phyloP scores from a whole-genome alignment of 2,113 vertebrate species.

The Xerus inauris region DNA sequence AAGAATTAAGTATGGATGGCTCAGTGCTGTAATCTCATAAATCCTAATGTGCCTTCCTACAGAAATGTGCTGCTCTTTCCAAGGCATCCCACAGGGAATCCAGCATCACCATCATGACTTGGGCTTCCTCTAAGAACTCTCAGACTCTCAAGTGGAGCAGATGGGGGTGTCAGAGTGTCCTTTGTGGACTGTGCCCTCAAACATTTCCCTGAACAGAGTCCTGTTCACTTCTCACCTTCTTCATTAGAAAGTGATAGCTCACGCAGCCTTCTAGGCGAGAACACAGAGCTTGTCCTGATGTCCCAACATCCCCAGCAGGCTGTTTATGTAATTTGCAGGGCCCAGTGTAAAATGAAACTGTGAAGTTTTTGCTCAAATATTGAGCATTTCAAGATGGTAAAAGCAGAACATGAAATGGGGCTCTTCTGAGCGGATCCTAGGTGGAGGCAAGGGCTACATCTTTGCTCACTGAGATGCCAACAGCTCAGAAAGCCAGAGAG shows the following conservation, averaged over 20 bases:
- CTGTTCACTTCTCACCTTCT: neutral
- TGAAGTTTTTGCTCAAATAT: neutral
- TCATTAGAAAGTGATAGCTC: neutral
- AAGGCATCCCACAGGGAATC: accelerated
- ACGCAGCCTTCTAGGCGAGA: neutral
- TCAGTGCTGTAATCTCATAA: neutral
- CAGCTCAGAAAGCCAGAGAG: neutral
- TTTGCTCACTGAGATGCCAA: neutral
- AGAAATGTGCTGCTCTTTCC: neutral
- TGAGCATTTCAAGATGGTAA: neutral
- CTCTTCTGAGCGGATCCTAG: neutral
- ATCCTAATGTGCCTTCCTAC: neutral
- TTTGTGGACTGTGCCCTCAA: neutral
- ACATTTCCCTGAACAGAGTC: neutral
- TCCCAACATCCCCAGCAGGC: neutral
- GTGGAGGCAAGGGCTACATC: accelerated
- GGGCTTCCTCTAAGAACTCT: neutral
- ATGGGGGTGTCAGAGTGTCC: neutral
- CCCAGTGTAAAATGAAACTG: neutral
- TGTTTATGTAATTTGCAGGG: neutral
- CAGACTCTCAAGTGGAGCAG: neutral
- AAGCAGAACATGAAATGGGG: neutral
- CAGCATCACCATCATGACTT: too few species aligned
- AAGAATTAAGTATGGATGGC: neutral
- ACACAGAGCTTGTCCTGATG: neutral